Conservation (phyloP, 2,113 vertebrate species). For the Osmerus mordax region DNA sequence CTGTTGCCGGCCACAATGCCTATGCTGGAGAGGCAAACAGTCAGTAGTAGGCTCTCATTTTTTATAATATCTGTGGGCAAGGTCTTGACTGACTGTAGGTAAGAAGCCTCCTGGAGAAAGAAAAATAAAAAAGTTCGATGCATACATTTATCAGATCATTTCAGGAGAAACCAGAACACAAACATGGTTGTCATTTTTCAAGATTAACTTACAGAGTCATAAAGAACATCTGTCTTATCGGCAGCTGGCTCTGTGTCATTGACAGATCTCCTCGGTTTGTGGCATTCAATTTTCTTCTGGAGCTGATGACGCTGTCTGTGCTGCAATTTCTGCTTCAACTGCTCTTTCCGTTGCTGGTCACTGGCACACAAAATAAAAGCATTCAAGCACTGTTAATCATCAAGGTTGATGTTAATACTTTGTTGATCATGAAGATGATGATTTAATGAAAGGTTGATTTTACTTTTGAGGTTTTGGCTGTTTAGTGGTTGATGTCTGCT, state of each 20-base stretch:
- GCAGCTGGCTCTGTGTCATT: constrained; percentile 61
- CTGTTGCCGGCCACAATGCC: constrained; percentile 45
- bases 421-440: neutral
- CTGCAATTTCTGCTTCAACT: constrained; percentile 38
- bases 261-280: constrained; percentile 56
- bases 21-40: constrained; percentile 51
- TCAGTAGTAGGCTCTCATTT: constrained; percentile 60
- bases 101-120: constrained; percentile 66
- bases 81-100: constrained; percentile 45
- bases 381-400: constrained; percentile 2
- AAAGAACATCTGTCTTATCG: constrained; percentile 64
- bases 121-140: neutral
- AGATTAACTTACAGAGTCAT: constrained; percentile 61
- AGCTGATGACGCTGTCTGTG: constrained; percentile 39
- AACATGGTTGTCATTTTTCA: neutral
- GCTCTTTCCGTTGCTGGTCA: constrained; percentile 41
- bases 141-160: neutral
- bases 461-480: constrained; percentile 39
- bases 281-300: constrained; percentile 58
- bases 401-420: neutral
- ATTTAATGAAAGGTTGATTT: neutral
- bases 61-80: constrained; percentile 41
- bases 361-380: constrained; percentile 21
- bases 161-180: neutral
- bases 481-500: constrained; percentile 45